phyloP scores from a whole-genome alignment of 2,113 vertebrate genomes.

The Isichthys henryi region DNA sequence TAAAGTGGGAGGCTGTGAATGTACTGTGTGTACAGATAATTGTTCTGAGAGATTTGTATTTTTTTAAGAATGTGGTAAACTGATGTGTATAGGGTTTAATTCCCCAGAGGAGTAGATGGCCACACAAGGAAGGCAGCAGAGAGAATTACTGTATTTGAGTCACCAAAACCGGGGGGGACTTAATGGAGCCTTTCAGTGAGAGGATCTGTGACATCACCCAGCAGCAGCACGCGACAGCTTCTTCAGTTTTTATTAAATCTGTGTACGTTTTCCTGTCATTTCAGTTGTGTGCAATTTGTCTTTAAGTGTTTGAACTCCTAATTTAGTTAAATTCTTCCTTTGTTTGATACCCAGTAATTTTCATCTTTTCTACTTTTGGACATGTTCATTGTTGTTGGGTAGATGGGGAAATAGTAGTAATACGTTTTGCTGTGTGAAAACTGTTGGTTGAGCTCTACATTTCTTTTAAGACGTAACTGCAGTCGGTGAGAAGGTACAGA shows the following conservation, averaged over 20 bases:
- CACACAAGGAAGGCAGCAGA: no score
- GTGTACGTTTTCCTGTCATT: not conserved
- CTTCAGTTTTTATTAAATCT: not conserved
- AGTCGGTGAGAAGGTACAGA: not conserved
- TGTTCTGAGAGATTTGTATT: not conserved
- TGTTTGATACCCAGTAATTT: not conserved
- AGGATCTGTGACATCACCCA: not conserved
- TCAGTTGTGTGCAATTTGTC: not conserved
- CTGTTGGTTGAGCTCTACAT: not conserved
- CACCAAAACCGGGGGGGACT: no score
- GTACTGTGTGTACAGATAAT: not conserved
- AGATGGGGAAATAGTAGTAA: not conserved
- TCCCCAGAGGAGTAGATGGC: no score
- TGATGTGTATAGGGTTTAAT: no score
- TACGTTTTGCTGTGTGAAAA: not conserved
- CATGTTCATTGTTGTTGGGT: not conserved
- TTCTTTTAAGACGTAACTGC: not conserved
- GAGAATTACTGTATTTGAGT: no score
- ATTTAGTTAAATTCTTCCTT: not conserved
- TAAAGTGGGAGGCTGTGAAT: not conserved
- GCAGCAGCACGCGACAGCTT: not conserved
- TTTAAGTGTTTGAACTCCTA: not conserved
- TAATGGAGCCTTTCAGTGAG: no score
- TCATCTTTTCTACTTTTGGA: not conserved
- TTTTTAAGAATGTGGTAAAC: no score